Evolutionary conservation across 1,140 invertebrate species (phyloP).

Genomic region (Plutomurus gul): DNA sequence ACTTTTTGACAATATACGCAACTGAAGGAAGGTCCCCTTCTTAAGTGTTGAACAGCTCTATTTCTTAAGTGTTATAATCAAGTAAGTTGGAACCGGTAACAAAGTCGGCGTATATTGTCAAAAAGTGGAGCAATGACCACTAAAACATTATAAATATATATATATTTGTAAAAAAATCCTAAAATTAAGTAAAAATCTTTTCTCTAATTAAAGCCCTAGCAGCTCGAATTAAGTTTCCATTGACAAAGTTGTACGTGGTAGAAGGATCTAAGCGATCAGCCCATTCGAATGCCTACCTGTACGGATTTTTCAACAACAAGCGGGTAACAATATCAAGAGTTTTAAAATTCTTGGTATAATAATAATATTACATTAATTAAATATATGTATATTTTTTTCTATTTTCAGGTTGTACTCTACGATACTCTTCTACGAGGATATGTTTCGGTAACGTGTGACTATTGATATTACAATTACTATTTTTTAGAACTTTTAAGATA

Average conservation of each 20-base stretch:
- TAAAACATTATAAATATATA: too few relatives aligned
- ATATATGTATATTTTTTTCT: not conserved
- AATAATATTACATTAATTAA: not conserved
- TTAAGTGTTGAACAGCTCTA: too few relatives aligned
- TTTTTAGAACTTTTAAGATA: not conserved
- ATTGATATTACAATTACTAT: not conserved
- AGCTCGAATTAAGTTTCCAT: constrained; percentile 82
- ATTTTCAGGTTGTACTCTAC: constrained; percentile 84
- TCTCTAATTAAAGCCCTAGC: constrained; percentile 83
- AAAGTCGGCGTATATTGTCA: too few relatives aligned
- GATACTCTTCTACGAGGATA: constrained; percentile 87
- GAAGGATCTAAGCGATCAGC: constrained; percentile 95
- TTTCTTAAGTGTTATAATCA: too few relatives aligned
- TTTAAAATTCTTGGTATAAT: not conserved
- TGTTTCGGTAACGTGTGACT: constrained; percentile 57
- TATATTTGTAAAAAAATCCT: too few relatives aligned
- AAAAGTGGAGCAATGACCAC: too few relatives aligned
- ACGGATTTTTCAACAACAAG: constrained; percentile 96
- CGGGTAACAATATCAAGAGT: constrained; percentile 58
- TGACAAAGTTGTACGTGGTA: constrained; percentile 93
- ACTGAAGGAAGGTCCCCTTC: too few relatives aligned
- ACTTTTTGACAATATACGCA: too few relatives aligned
- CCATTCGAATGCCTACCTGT: constrained; percentile 98
- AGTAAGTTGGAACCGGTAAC: too few relatives aligned
- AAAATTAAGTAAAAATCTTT: too few relatives aligned